phyloP scores from a whole-genome alignment of 2,797 vertebrate genomes.

The Selene dorsalis region DNA sequence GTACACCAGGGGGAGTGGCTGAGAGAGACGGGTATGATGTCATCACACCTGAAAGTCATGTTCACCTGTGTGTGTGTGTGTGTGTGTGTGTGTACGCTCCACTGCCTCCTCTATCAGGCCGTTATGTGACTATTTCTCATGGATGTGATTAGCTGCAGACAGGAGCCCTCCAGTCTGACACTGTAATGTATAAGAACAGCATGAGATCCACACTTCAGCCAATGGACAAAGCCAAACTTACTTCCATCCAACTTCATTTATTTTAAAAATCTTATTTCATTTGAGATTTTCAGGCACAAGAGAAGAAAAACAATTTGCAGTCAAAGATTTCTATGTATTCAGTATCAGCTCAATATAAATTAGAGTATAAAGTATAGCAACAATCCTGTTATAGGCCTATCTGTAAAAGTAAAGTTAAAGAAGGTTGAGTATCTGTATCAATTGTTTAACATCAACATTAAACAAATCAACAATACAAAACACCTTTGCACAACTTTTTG shows the following conservation, averaged over 20 bases:
- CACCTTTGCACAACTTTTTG: no score
- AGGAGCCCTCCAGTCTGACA: constrained; percentile 65
- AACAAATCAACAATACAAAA: no score
- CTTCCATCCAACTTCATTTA: constrained; percentile 55
- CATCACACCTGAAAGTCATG: no score
- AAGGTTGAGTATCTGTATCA: no score
- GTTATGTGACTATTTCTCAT: constrained; percentile 65
- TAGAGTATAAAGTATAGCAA: neutral
- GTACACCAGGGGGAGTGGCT: no score
- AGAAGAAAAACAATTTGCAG: constrained; percentile 29
- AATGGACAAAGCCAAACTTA: constrained; percentile 39
- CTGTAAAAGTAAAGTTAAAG: no score
- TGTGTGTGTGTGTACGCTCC: constrained; percentile 16
- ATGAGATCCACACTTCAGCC: constrained; percentile 49
- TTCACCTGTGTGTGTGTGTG: constrained; percentile 32
- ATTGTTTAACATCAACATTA: no score
- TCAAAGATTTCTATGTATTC: constrained; percentile 15
- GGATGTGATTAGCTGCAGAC: constrained; percentile 71
- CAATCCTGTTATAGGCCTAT: accelerated
- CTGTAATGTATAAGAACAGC: constrained; percentile 58
- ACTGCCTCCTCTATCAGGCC: constrained; percentile 57
- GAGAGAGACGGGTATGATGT: no score
- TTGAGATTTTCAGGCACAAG: constrained; percentile 7
- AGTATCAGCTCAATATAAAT: neutral
- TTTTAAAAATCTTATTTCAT: constrained; percentile 49